Evolutionary conservation across 2,797 vertebrate species (phyloP).

Genomic region (Bovichtus variegatus): DNA sequence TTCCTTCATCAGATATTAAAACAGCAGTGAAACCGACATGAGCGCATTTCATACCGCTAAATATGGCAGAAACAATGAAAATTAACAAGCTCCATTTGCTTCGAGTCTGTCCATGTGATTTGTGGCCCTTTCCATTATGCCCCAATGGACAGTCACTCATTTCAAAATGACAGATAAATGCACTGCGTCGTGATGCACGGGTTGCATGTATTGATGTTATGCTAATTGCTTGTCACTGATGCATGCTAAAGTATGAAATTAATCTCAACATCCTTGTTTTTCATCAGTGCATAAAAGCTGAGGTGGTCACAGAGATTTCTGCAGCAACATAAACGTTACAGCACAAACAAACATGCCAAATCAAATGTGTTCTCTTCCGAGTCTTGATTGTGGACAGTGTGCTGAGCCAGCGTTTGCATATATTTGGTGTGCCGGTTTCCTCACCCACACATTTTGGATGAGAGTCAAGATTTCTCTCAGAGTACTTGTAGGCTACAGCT

Average conservation of each 20-base stretch:
- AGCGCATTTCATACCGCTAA: not conserved
- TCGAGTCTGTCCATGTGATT: not conserved
- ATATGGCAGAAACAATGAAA: constrained; percentile 7
- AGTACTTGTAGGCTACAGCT: constrained; percentile 26
- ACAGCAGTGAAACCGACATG: not conserved
- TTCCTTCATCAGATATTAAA: not conserved
- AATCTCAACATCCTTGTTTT: not conserved
- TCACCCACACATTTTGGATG: constrained; percentile 40
- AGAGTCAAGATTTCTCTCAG: constrained; percentile 40
- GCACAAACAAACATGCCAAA: constrained; percentile 9
- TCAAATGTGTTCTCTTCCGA: not conserved
- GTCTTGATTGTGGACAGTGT: not conserved
- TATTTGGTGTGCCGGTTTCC: constrained; percentile 15
- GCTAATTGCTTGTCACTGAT: not conserved
- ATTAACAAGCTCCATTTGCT: not conserved
- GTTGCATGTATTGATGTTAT: not conserved
- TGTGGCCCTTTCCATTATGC: not conserved
- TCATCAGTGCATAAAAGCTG: not conserved
- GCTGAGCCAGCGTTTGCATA: constrained; percentile 45
- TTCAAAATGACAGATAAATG: constrained; percentile 14
- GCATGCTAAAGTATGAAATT: not conserved
- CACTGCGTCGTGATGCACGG: constrained; percentile 2
- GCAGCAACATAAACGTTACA: not conserved
- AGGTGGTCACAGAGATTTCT: not conserved
- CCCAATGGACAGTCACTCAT: not conserved